Conservation (phyloP, 2,888 invertebrate genomes). For the Nineta flava region DNA sequence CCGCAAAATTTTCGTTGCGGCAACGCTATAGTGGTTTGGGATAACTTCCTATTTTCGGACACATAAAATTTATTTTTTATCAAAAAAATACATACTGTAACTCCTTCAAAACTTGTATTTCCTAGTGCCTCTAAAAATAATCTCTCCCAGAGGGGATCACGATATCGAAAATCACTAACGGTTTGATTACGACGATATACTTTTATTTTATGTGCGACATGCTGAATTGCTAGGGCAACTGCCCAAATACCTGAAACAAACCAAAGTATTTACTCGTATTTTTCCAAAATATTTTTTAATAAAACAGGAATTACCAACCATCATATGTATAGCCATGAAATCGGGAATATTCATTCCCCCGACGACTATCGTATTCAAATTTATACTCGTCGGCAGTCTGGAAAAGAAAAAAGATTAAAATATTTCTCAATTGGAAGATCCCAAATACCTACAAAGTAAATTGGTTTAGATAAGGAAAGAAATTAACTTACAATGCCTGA, state of each 20-base stretch:
- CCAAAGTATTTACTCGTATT: background rate
- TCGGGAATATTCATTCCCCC: slow-evolving; percentile 73
- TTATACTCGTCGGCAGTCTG: slow-evolving; percentile 84
- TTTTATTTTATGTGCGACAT: slow-evolving; percentile 61
- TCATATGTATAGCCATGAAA: slow-evolving; percentile 98
- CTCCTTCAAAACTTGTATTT: slow-evolving; percentile 89
- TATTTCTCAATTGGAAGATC: background rate
- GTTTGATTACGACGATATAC: slow-evolving; percentile 57
- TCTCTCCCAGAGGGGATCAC: slow-evolving; percentile 74
- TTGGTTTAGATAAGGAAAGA: background rate
- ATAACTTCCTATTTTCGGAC: no score
- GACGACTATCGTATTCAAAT: slow-evolving; percentile 63
- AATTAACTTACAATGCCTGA: slow-evolving; percentile 69
- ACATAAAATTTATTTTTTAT: no score
- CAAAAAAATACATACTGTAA: slow-evolving; percentile 33
- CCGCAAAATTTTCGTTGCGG: no score
- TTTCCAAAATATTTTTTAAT: background rate
- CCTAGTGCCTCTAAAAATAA: slow-evolving; percentile 75
- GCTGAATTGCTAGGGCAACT: slow-evolving; percentile 86
- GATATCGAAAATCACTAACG: slow-evolving; percentile 67
- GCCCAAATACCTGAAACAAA: slow-evolving; percentile 64
- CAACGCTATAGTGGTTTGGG: no score
- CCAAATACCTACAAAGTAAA: background rate
- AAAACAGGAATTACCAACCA: slow-evolving; percentile 32
- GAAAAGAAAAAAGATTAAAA: slow-evolving; percentile 15